Percentiles rank a stretch among this genome's conserved stretches.
Conservation (phyloP, 2,888 invertebrate genomes). For the Pachycephus smyrnensis region DNA sequence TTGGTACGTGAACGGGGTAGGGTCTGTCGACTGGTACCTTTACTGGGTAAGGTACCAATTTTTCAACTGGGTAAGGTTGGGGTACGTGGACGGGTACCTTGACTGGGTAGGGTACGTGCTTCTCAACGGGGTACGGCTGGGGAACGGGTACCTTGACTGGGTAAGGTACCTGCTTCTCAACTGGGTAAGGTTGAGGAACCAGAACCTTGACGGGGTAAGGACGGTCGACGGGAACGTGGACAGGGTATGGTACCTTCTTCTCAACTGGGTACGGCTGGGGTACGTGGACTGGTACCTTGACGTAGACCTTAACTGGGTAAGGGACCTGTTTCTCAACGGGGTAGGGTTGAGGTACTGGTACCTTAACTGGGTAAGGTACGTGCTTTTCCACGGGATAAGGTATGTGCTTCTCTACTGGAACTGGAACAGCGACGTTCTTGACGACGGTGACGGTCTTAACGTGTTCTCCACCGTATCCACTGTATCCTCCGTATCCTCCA, state of each 20-base stretch:
- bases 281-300: constrained; percentile 83
- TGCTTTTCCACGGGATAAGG: constrained; percentile 79
- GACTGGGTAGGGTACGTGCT: constrained; percentile 79
- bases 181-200: constrained; percentile 84
- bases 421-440: constrained; percentile 71
- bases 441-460: constrained; percentile 76
- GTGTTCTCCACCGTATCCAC: constrained; percentile 63
- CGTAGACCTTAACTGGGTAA: constrained; percentile 81
- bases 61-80: constrained; percentile 79
- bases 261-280: constrained; percentile 84
- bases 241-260: constrained; percentile 80
- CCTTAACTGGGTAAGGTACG: constrained; percentile 72
- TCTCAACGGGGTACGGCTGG: constrained; percentile 77
- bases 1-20: constrained; percentile 73
- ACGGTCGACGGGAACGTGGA: constrained; percentile 78
- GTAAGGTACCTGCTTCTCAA: constrained; percentile 80
- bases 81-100: constrained; percentile 82
- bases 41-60: constrained; percentile 75
- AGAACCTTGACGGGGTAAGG: constrained; percentile 84
- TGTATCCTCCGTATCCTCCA: constrained; percentile 42
- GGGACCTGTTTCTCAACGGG: constrained; percentile 78
- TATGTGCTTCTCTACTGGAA: constrained; percentile 60
- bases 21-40: constrained; percentile 79
- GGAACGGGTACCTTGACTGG: constrained; percentile 80
- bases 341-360: constrained; percentile 77